A percentile compares a stretch with the other conserved stretches of the same genome.
These are phyloP conservation scores for Zeugodacus cucurbitae DNA, from an alignment of 1,140 invertebrate genomes.

Conservation along the genomic window DNA sequence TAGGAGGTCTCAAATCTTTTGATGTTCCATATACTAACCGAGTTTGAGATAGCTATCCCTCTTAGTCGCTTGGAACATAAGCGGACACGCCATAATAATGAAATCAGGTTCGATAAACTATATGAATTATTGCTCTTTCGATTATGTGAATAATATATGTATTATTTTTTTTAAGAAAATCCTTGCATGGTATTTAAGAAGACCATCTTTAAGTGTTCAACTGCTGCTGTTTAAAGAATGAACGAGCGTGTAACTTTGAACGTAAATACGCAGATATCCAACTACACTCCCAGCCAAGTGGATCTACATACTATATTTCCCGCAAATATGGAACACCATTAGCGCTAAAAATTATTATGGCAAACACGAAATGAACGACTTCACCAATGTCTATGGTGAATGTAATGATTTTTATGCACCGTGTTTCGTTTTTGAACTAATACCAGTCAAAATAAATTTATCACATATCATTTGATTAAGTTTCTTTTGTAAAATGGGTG, in stretches of 20 bases:
- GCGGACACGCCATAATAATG: too few relatives aligned
- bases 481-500: too few relatives aligned
- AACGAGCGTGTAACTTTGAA: too few relatives aligned
- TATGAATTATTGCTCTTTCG: too few relatives aligned
- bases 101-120: too few relatives aligned
- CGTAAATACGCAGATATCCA: not conserved
- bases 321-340: not conserved
- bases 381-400: not conserved
- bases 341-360: not conserved
- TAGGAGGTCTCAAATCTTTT: too few relatives aligned
- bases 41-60: too few relatives aligned
- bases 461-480: not conserved
- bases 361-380: not conserved
- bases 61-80: too few relatives aligned
- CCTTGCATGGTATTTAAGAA: not conserved
- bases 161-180: not conserved
- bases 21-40: too few relatives aligned
- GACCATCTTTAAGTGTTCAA: not conserved
- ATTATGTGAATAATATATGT: too few relatives aligned
- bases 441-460: not conserved
- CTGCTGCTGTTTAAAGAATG: too few relatives aligned
- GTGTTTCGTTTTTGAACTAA: not conserved
- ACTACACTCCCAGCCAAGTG: not conserved
- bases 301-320: not conserved
- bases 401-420: not conserved